These are phyloP conservation scores for Heliconius congener DNA, from an alignment of 1,140 invertebrate species.

Conservation along the genomic window DNA sequence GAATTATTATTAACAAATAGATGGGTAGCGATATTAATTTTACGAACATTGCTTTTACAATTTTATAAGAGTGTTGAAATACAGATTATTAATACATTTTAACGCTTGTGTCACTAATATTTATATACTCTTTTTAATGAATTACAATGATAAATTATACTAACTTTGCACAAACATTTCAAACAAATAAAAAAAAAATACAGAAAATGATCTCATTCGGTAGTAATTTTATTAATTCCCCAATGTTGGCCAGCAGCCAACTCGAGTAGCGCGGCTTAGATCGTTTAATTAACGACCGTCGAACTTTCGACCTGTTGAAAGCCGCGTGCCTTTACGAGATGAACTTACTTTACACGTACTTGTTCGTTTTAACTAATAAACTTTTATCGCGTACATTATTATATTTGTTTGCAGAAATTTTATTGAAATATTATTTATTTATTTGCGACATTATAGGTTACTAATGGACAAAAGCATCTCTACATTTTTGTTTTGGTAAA, in stretches of 20 bases:
- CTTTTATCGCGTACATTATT: constrained; percentile 34
- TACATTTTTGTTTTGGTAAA: not conserved
- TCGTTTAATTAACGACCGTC: constrained; percentile 79
- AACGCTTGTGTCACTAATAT: not conserved
- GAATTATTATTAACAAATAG: not conserved
- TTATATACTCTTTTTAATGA: not conserved
- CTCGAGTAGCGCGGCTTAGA: constrained; percentile 67
- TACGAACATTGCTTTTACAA: not conserved
- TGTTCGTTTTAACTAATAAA: constrained; percentile 48
- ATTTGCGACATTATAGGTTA: not conserved
- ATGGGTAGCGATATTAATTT: too few relatives aligned
- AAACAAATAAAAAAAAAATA: not conserved
- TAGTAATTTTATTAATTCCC: constrained; percentile 73
- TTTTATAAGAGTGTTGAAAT: not conserved
- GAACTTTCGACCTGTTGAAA: constrained; percentile 80
- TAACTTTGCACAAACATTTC: not conserved
- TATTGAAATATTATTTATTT: not conserved
- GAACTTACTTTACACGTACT: constrained; percentile 69
- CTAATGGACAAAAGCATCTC: not conserved
- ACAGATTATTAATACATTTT: too few relatives aligned
- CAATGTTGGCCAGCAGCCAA: constrained; percentile 67
- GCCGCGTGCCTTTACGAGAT: constrained; percentile 66
- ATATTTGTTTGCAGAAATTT: not conserved
- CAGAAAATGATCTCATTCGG: constrained; percentile 55
- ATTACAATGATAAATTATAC: not conserved